Evolutionary conservation across 2,113 vertebrate genomes (phyloP).

Genomic region (Cyprinodon brontotheroides): DNA sequence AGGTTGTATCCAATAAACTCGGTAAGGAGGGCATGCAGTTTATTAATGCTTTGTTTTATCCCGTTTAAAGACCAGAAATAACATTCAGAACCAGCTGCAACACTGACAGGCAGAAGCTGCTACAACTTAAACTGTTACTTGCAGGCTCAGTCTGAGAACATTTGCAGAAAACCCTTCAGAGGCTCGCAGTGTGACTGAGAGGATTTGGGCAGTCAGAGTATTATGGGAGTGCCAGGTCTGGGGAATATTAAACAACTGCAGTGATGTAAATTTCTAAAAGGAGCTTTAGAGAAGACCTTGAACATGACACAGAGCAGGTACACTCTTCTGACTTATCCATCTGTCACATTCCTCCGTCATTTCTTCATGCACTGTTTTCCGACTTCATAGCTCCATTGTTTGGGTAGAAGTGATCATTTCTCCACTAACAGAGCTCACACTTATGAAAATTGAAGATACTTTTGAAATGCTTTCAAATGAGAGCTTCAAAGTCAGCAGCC

Average conservation of each 20-base stretch:
- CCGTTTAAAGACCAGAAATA: background rate
- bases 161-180: background rate
- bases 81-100: background rate
- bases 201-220: background rate
- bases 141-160: background rate
- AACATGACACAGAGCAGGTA: constrained; percentile 4
- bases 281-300: background rate
- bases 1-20: too few species aligned
- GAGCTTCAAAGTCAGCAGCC: background rate
- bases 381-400: background rate
- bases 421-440: background rate
- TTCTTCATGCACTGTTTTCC: background rate
- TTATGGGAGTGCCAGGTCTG: constrained; percentile 10
- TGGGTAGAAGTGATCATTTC: background rate
- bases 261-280: background rate
- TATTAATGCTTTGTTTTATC: background rate
- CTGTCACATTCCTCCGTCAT: background rate
- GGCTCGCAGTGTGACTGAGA: background rate
- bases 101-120: background rate
- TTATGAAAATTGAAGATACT: background rate
- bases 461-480: constrained; percentile 10
- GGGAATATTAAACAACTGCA: constrained; percentile 15
- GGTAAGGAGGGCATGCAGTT: background rate
- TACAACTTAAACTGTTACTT: background rate
- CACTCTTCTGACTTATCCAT: background rate